Evolutionary conservation across 2,888 invertebrate species (phyloP).

Genomic region (Thymelicus sylvestris): DNA sequence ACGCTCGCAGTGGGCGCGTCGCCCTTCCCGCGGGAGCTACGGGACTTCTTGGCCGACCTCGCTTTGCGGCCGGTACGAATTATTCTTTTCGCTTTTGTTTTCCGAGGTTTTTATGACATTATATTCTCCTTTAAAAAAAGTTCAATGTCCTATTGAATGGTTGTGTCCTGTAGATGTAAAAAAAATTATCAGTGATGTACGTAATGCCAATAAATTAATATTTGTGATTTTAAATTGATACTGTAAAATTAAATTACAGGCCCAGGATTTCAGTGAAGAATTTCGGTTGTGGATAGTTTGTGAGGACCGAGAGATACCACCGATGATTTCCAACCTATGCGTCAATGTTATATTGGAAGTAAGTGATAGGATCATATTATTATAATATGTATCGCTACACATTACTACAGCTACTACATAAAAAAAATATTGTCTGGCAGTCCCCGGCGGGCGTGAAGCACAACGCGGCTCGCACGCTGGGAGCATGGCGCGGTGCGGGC

Average conservation of each 20-base stretch:
- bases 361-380: constrained; percentile 25
- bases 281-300: constrained; percentile 93
- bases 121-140: no score
- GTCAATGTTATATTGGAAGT: constrained; percentile 86
- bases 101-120: no score
- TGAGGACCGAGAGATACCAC: constrained; percentile 92
- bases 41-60: constrained; percentile 57
- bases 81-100: neutral
- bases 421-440: constrained; percentile 54
- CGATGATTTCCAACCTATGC: constrained; percentile 90
- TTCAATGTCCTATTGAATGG: no score
- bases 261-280: constrained; percentile 61
- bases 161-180: no score
- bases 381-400: no score
- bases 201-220: no score
- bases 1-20: constrained; percentile 68
- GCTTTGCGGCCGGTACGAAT: constrained; percentile 52
- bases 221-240: no score
- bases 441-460: constrained; percentile 94
- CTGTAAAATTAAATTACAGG: constrained; percentile 49
- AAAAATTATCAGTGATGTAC: no score
- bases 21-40: constrained; percentile 65
- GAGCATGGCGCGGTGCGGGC: constrained; percentile 88
- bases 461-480: constrained; percentile 90
- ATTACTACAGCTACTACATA: no score